These are phyloP conservation scores for Nanorana parkeri DNA, from an alignment of 2,113 vertebrate species.

Conservation along the genomic window DNA sequence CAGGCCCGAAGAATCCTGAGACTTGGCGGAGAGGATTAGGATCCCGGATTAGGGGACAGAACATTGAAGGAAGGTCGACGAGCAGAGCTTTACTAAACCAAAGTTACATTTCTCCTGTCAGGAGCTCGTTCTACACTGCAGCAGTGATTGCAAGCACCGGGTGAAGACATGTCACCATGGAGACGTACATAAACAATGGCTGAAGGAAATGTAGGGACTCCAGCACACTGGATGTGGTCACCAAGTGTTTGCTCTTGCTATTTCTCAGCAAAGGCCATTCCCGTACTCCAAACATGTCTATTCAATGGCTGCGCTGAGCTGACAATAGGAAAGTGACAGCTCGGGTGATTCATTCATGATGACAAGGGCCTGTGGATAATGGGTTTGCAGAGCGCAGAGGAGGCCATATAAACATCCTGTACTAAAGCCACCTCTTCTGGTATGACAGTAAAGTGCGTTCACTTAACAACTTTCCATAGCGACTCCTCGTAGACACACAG, in stretches of 20 bases:
- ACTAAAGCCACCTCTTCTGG: not conserved
- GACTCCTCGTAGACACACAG: not conserved
- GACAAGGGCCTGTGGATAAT: not conserved
- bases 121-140: not conserved
- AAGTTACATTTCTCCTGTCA: not conserved
- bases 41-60: not conserved
- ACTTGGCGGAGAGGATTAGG: not conserved
- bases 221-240: not conserved
- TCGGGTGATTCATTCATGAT: not conserved
- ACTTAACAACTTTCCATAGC: constrained; percentile 13
- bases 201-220: not conserved
- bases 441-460: not conserved
- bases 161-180: constrained; percentile 24
- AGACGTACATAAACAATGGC: constrained; percentile 38
- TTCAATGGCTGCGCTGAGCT: not conserved
- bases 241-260: not conserved
- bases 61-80: not conserved
- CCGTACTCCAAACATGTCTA: not conserved
- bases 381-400: not conserved
- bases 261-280: not conserved
- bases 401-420: not conserved
- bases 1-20: not conserved
- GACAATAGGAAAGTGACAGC: not conserved
- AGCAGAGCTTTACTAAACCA: no score
- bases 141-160: constrained; percentile 9